Conservation (phyloP, 2,888 invertebrate genomes). For the Clusia tigrina region DNA sequence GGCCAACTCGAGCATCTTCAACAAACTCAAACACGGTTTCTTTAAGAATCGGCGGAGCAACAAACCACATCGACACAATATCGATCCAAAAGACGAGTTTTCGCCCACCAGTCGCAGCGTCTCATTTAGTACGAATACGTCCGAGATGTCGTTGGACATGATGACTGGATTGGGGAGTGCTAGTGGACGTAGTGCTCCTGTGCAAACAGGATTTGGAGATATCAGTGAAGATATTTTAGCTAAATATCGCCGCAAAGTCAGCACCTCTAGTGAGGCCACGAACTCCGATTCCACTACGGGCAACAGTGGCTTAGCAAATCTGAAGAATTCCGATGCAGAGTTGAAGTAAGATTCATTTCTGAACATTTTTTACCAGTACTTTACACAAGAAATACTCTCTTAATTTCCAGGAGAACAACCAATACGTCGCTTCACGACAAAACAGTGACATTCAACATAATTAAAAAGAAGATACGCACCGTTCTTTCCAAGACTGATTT, state of each 20-base stretch:
- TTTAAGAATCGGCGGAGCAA: conserved; percentile 73
- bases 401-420: conserved; percentile 41
- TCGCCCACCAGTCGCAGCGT: conserved; percentile 48
- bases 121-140: conserved; percentile 53
- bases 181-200: conserved; percentile 23
- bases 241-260: conserved; percentile 82
- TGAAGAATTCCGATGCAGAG: conserved; percentile 59
- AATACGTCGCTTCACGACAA: conserved; percentile 49
- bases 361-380: not conserved
- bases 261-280: conserved; percentile 67
- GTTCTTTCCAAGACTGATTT: conserved; percentile 90
- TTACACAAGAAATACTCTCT: not conserved
- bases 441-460: conserved; percentile 54
- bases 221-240: conserved; percentile 92
- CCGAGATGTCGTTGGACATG: conserved; percentile 45
- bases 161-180: conserved; percentile 28
- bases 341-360: conserved; percentile 61
- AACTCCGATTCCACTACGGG: conserved; percentile 63
- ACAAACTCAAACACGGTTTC: conserved; percentile 75
- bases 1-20: conserved; percentile 73
- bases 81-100: conserved; percentile 24
- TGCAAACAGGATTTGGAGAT: conserved; percentile 66
- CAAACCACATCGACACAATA: conserved; percentile 40
- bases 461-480: conserved; percentile 86
- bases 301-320: conserved; percentile 48